Evolutionary conservation across 2,888 invertebrate genomes (phyloP), one percentile per base, ranked within the genome.

Genomic region (Ashinkailepas kermadecensis): DNA sequence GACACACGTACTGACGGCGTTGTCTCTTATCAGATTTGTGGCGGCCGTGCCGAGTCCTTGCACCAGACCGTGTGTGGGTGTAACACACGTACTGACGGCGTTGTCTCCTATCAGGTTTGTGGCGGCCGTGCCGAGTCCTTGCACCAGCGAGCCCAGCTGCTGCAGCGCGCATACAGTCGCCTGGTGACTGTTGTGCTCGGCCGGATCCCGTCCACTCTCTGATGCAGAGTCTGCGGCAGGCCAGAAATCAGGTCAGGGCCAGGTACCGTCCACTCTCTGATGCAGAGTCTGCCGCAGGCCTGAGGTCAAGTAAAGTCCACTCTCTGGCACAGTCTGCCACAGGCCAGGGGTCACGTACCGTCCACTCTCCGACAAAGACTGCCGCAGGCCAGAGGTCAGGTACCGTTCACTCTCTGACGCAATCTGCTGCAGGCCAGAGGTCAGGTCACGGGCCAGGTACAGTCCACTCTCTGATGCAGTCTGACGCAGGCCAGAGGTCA

Each of bases 61-160:
- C 54, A 97, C 92, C 82, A 99, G 90, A 86, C 94, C 93, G 3
- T 13, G 12, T 15, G 11, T 15, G 11, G 15, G 11, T 15, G 12
- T 7, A 7, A 15, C 15, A 59, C 59, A 87, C 89, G 87, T 88
- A 92, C 92, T 95, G 84, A 95, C 89, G 0, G 95, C 93, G 65
- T 94, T 93, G 88, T 99, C 98, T 0, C 93, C 92, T 13, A 98
- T 91, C 13, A 99, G 90, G 86, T 95, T 94, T 85, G 95, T 93
- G 7, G 97, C 95, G 0, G 97, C 95, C 0, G 98, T 98, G n/a
- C 97, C 97, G 23, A 99, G 90, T 83, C 95, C 94, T 65, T 95
- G 89, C 39, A 97, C 92, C 82, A 99, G 90, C 86, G 94, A 93
- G 4, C 97, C 96, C 81, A 98, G 92, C 88, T 99, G 98, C 87